Base-by-base conservation (phyloP, 2,797 vertebrate genomes). In the Avahi laniger region DNA sequence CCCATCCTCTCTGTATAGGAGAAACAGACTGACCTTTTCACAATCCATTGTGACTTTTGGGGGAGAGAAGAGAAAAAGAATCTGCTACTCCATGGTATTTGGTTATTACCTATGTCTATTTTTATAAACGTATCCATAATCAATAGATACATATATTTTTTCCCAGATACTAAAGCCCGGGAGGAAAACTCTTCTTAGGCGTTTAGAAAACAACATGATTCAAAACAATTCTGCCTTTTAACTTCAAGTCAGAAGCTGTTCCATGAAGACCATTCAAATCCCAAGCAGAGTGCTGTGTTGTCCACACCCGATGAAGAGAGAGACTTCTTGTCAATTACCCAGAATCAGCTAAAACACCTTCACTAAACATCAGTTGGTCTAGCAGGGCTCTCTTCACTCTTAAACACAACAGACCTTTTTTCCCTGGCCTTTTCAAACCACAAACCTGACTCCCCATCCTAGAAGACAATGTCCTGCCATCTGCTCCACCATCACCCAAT, bases 281-380 rank as follows among this genome's bases (percentile, higher is more conserved):
- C 3, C 92, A 89, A 43, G n/a, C 3, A 93, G 46, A 46, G 72
- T 59, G 57, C 14, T 76, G 76, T 72, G 46, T 88, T 89, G 0
- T 91, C 76, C 96, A 92, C 80, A 93, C 48, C 67, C 67, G 94
- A 91, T 79, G 73, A 97, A 92, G 46, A 89, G 73, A 94, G 84
- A 96, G 78, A 87, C 93, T 97, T 87, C 84, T 96, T 97, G 75
- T 82, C 95, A 90, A 84, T 95, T 95, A 96, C 91, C 91, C 95
- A 95, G 92, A 95, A 73, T 20, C 41, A 22, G 38, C 41, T 35
- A 57, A 24, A 88, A 84, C 76, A 54, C 84, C 85, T 88, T 7
- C 15, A 88, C 73, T 33, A 52, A 78, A 79, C 9, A 52, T 2
- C 10, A 43, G 0, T 12, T 59, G 78, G 46, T 73, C 67, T 59